A percentile compares a stretch with the other conserved stretches of the same genome.
Evolutionary conservation across 2,797 vertebrate genomes (phyloP).

Genomic region (Sparus aurata): DNA sequence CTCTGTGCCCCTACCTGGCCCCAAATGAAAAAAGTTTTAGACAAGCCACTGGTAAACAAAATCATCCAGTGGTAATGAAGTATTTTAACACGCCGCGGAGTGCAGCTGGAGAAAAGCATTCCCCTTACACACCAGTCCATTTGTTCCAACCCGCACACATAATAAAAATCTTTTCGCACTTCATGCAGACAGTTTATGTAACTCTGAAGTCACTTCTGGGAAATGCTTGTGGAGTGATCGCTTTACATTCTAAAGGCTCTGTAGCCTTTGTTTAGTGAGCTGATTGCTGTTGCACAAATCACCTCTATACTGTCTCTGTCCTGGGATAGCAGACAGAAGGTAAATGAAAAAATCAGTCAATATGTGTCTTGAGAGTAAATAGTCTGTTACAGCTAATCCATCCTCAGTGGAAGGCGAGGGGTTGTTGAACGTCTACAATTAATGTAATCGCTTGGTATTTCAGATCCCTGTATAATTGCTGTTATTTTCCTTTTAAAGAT

Average conservation of each 20-base stretch:
- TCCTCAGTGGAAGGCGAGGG: background rate
- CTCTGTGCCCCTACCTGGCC: constrained; percentile 13
- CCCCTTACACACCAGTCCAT: constrained; percentile 53
- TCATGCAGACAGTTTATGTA: constrained; percentile 67
- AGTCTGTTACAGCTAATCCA: background rate
- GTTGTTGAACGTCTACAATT: background rate
- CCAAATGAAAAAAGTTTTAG: constrained; percentile 15
- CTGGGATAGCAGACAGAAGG: background rate
- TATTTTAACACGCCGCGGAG: constrained; percentile 42
- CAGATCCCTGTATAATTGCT: background rate
- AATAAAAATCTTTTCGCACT: constrained; percentile 67
- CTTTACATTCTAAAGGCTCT: constrained; percentile 23
- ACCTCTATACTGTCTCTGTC: background rate
- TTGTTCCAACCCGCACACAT: constrained; percentile 66
- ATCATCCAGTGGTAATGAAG: constrained; percentile 29
- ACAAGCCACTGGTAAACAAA: constrained; percentile 10
- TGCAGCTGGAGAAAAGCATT: constrained; percentile 44
- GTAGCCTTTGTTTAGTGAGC: constrained; percentile 22
- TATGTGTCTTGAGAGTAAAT: background rate
- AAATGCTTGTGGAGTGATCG: constrained; percentile 44
- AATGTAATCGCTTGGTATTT: background rate
- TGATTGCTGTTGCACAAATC: constrained; percentile 20
- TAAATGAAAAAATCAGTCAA: constrained; percentile 4
- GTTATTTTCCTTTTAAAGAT: background rate
- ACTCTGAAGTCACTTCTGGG: constrained; percentile 64